phyloP scores from a whole-genome alignment of 2,113 vertebrate genomes.

The Lagopus muta region DNA sequence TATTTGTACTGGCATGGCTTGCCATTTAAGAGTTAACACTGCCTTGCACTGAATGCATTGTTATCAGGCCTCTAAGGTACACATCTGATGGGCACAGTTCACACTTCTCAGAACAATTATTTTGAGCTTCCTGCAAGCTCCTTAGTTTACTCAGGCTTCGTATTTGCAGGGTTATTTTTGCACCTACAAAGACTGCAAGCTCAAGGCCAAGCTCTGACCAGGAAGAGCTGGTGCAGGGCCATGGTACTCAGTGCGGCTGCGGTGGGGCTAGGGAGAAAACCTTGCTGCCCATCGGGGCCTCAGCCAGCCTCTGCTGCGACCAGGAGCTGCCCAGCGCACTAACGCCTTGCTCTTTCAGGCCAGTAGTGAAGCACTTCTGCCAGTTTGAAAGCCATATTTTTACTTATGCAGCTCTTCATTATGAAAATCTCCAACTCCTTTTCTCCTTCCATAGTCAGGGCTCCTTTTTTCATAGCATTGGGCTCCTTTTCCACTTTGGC shows the following conservation, averaged over 20 bases:
- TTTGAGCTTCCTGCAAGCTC: slow-evolving; percentile 49
- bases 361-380: neutral
- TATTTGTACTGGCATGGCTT: neutral
- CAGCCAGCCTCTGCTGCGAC: neutral
- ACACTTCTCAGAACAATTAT: slow-evolving; percentile 40
- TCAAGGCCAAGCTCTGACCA: neutral
- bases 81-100: slow-evolving; percentile 18
- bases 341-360: neutral
- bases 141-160: slow-evolving; percentile 31
- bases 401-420: slow-evolving; percentile 22
- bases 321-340: neutral
- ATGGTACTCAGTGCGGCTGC: neutral
- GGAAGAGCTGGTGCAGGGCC: neutral
- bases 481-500: slow-evolving; percentile 15
- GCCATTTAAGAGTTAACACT: neutral
- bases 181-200: slow-evolving; percentile 26
- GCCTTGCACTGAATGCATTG: neutral
- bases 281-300: accelerated
- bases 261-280: accelerated
- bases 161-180: slow-evolving; percentile 37
- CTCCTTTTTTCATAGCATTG: neutral
- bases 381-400: neutral
- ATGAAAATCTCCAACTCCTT: slow-evolving; percentile 2
- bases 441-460: neutral
- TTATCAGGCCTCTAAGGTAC: slow-evolving; percentile 37